Percentiles rank a stretch among this genome's conserved stretches.
Conservation (phyloP, 2,888 invertebrate species). For the Orchesellides sinensis region DNA sequence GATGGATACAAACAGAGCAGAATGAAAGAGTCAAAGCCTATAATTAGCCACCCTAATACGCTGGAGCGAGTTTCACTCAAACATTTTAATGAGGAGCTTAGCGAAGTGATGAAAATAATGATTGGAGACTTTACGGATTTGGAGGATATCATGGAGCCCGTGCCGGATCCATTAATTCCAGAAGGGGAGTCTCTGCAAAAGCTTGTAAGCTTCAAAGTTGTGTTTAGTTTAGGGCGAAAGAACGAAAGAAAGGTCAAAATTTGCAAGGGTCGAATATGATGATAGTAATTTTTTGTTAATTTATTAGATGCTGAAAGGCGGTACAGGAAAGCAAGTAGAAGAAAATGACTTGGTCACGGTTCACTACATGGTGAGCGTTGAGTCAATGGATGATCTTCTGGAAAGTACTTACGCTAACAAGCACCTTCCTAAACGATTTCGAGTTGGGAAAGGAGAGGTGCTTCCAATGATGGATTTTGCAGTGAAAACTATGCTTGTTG, state of each 20-base stretch:
- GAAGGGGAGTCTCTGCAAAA: constrained; percentile 38
- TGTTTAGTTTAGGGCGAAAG: no score
- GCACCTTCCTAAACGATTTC: background rate
- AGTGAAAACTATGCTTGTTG: constrained; percentile 30
- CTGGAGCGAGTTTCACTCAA: no score
- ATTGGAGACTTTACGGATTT: constrained; percentile 50
- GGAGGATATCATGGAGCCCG: background rate
- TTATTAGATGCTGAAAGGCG: constrained; percentile 36
- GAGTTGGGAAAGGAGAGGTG: no score
- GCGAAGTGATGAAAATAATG: background rate
- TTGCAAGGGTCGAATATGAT: background rate
- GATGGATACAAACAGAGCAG: no score
- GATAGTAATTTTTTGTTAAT: background rate
- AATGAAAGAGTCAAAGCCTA: no score
- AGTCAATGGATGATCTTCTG: constrained; percentile 29
- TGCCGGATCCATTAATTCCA: no score
- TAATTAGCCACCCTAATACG: no score
- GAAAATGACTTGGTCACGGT: constrained; percentile 11
- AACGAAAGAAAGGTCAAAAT: background rate
- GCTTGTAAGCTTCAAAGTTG: no score
- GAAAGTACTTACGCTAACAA: constrained; percentile 23
- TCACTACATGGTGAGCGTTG: constrained; percentile 24
- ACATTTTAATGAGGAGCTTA: background rate
- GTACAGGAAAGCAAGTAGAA: constrained; percentile 33
- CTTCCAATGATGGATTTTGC: constrained; percentile 2